Evolutionary conservation across 1,140 invertebrate genomes (phyloP), one percentile per base, ranked within the genome.

Genomic region (Caenorhabditis briggsae): DNA sequence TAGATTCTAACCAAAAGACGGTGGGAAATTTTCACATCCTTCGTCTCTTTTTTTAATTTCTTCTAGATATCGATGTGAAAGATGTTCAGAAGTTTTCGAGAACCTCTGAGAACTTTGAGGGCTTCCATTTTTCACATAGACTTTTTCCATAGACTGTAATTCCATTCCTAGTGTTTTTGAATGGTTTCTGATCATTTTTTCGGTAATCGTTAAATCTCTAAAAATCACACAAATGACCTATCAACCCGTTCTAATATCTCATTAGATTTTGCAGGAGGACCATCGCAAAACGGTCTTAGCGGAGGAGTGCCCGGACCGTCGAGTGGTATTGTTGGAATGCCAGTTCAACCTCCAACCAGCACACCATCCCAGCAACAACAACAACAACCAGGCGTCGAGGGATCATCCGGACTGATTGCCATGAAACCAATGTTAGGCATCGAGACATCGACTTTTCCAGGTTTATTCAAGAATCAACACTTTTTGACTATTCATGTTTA

Each of bases 381-480:
- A 25, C 33, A 23, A 50, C 70, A 53, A 53, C 50, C 70, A 11
- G 59, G 59, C 50, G 20, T 78, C 9, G 70, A 78, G 50, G 70
- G 70, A 48, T 53, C 70, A 53, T 78, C 70, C 9, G 70, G 70
- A 53, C 43, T 78, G 7, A 78, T 78, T 50, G 70, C 70, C 23
- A 78, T 78, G 70, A 78, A 78, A 41, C 70, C 70, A 25, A 78
- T 78, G 70, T 78, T 78, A 33, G 70, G 70, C n/a, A 78, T 78
- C 18, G 70, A 78, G 20, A 46, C 70, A 18, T 20, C 50, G 46
- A 78, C 18, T n/a, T 78, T 78, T 50, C 46, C 70, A 43, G 82
- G 55, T 59, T 55, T 55, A 12, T 55, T 48, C 5, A 74, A 9
- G 23, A 23, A 14, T 16, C 6, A 2, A 82, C 14, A 23, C 5